Evolutionary conservation across 2,797 vertebrate species (phyloP), one percentile per base, ranked within the genome.

Genomic region (Echiichthys vipera): DNA sequence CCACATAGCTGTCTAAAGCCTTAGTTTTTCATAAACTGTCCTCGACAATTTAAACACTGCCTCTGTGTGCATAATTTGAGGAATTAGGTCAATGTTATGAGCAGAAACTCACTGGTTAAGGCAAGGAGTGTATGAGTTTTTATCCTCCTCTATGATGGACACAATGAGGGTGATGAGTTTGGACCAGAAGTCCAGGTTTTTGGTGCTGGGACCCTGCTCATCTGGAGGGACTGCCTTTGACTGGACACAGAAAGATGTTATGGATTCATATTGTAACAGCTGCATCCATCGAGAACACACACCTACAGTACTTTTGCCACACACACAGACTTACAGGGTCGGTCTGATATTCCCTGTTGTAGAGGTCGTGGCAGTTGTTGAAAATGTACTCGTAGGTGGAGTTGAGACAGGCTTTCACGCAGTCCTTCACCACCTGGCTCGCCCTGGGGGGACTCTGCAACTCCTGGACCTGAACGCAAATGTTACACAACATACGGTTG

Each of bases 381-480:
- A 99, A 99, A 90, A 99, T 98, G 90, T 99, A 99, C 68, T 99
- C 98, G 0, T 99, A 99, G 43, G 97, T 98, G 65, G 97, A 98
- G 90, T 98, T 99, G 78, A 98, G 95, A 78, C 97, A 99, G 63
- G 98, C 97, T 89, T 98, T 98, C 29, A 99, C 98, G 43, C 98
- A 99, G 83, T 98, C 97, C 88, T 96, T 97, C 69, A 99, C 97
- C 66, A 99, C 98, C 82, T 98, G 97, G 81, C 97, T 98, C 20
- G 97, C 97, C 77, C 98, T 95, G 18, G 97, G 97, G 46, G 98
- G 98, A 71, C 96, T 98, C 92, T 98, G 97, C 54, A 99, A 92
- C 87, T 99, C 98, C 91, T 99, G 98, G 20, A 99, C 98, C 98
- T 99, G 86, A 77, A 86, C 66, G 84, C 54, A 87, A 71, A 84